These are phyloP conservation scores for Zapornia atra DNA, from an alignment of 2,113 vertebrate species.

Conservation along the genomic window DNA sequence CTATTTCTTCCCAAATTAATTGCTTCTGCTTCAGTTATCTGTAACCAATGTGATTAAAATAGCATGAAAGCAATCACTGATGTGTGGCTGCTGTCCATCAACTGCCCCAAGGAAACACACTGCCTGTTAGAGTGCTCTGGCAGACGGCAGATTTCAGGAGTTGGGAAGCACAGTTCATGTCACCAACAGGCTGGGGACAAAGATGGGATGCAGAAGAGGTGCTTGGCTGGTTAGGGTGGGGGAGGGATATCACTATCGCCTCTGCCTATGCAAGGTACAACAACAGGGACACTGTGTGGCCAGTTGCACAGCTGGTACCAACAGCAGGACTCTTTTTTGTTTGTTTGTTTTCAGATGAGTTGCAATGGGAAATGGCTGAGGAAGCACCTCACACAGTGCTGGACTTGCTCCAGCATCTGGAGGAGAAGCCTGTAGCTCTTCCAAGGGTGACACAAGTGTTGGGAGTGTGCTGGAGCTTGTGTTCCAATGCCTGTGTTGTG, in stretches of 20 bases:
- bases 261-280: neutral
- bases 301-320: neutral
- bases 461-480: neutral
- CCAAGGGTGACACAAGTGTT: fast-evolving
- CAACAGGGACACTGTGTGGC: neutral
- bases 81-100: neutral
- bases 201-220: neutral
- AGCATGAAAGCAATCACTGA: neutral
- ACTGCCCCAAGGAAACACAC: neutral
- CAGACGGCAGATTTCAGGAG: neutral
- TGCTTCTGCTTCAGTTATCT: constrained; percentile 41
- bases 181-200: neutral
- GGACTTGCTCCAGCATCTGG: neutral
- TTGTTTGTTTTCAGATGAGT: neutral
- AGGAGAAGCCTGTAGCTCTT: neutral
- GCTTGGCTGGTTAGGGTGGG: neutral
- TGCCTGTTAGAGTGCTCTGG: neutral
- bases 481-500: fast-evolving
- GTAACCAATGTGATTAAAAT: neutral
- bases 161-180: fast-evolving
- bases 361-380: neutral
- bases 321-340: neutral
- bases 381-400: neutral
- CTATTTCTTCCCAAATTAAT: constrained; percentile 25
- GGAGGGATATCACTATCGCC: neutral